phyloP scores from a whole-genome alignment of 2,113 vertebrate species.

The Todiramphus saurophagus region DNA sequence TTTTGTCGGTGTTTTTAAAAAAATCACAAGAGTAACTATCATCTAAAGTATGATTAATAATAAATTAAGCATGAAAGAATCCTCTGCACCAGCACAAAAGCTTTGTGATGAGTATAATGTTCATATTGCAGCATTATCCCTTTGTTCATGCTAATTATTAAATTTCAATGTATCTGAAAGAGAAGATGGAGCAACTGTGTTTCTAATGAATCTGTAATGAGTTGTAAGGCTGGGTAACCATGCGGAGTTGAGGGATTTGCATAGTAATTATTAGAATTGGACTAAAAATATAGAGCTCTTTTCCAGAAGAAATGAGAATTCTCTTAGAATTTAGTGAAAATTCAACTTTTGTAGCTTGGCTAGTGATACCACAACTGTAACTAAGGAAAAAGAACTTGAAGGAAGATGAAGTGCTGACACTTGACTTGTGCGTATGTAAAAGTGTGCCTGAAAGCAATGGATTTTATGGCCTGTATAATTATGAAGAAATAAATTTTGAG shows the following conservation, averaged over 20 bases:
- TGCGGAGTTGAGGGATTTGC: slow-evolving; percentile 28
- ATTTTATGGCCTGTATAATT: slow-evolving; percentile 11
- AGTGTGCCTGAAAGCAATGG: not conserved
- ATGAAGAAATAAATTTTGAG: not conserved
- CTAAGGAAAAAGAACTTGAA: not conserved
- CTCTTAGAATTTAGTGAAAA: not conserved
- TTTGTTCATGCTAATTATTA: slow-evolving; percentile 26
- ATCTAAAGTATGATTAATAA: slow-evolving; percentile 26
- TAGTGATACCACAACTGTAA: not conserved
- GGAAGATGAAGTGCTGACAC: not conserved
- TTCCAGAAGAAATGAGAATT: not conserved
- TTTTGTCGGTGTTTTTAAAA: not conserved
- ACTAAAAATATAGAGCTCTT: not conserved
- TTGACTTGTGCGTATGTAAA: not conserved
- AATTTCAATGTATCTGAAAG: slow-evolving; percentile 33
- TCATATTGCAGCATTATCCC: not conserved
- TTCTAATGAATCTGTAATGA: slow-evolving; percentile 65
- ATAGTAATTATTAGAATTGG: slow-evolving; percentile 27
- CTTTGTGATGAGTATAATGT: slow-evolving; percentile 28
- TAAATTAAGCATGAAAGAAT: slow-evolving; percentile 40
- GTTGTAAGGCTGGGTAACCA: slow-evolving; percentile 40
- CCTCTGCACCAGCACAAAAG: not conserved
- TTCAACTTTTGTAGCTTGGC: not conserved
- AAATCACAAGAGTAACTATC: not conserved
- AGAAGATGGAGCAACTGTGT: slow-evolving; percentile 39